phyloP scores from a whole-genome alignment of 2,888 invertebrate genomes.

The Mellilla xanthometata region DNA sequence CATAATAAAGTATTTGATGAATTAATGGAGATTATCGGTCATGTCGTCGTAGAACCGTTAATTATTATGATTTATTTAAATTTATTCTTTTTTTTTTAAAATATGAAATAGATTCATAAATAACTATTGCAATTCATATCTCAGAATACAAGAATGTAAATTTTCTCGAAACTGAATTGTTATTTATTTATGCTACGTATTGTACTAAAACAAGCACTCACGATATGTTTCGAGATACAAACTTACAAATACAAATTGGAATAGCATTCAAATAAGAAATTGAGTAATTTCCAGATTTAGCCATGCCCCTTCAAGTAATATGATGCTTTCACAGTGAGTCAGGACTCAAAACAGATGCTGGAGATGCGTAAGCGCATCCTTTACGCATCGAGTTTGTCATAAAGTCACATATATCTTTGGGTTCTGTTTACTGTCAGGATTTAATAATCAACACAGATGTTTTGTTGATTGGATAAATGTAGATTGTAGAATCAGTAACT shows the following conservation, averaged over 20 bases:
- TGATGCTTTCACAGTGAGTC: constrained; percentile 50
- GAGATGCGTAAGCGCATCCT: neutral
- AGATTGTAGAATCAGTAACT: neutral
- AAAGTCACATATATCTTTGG: neutral
- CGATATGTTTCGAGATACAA: too few species aligned
- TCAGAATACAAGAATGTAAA: too few species aligned
- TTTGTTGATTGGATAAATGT: too few species aligned
- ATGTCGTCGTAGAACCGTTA: too few species aligned
- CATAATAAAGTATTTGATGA: too few species aligned
- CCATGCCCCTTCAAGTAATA: constrained; percentile 47
- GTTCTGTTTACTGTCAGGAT: neutral
- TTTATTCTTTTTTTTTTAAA: too few species aligned
- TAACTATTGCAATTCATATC: too few species aligned
- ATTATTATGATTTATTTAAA: too few species aligned
- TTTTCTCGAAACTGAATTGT: too few species aligned
- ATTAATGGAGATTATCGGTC: too few species aligned
- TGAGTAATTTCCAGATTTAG: constrained; percentile 73
- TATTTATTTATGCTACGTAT: constrained; percentile 5
- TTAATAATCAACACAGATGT: neutral
- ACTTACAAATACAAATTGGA: neutral
- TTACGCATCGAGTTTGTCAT: neutral
- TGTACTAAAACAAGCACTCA: neutral
- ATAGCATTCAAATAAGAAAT: constrained; percentile 35
- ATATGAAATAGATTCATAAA: too few species aligned
- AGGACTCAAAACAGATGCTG: constrained; percentile 40